phyloP scores from a whole-genome alignment of 1,140 invertebrate genomes.

The Cherax quadricarinatus region DNA sequence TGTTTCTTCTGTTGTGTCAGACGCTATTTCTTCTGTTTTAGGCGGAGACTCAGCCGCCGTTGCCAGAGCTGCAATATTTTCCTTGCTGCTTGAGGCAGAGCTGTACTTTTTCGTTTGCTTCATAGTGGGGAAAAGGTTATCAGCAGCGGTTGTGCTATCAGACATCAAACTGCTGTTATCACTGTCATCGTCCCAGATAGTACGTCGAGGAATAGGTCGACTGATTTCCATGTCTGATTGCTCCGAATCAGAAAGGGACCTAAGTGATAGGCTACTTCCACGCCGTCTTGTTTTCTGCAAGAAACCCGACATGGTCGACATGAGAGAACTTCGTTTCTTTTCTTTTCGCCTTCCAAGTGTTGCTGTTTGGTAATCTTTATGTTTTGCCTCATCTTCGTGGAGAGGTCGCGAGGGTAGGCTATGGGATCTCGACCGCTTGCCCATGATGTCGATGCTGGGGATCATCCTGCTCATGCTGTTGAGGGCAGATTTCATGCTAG shows the following conservation, averaged over 20 bases:
- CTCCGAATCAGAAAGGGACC: slow-evolving; percentile 84
- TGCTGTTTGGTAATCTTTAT: slow-evolving; percentile 74
- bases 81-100: slow-evolving; percentile 53
- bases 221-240: slow-evolving; percentile 84
- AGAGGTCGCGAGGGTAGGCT: slow-evolving; percentile 83
- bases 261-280: slow-evolving; percentile 78
- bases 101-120: slow-evolving; percentile 57
- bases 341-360: slow-evolving; percentile 65
- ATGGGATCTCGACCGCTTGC: slow-evolving; percentile 86
- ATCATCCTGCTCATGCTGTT: slow-evolving; percentile 88
- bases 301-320: slow-evolving; percentile 87
- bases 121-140: slow-evolving; percentile 61
- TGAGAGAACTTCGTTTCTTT: slow-evolving; percentile 84
- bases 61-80: slow-evolving; percentile 26
- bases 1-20: slow-evolving; percentile 56
- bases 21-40: slow-evolving; percentile 55
- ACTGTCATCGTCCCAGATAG: slow-evolving; percentile 61
- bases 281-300: slow-evolving; percentile 81
- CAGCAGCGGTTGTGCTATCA: slow-evolving; percentile 49
- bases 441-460: slow-evolving; percentile 86
- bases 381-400: slow-evolving; percentile 74
- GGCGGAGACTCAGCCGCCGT: slow-evolving; percentile 27
- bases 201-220: slow-evolving; percentile 68
- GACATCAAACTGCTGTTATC: slow-evolving; percentile 67
- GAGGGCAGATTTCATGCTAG: slow-evolving; percentile 87